A percentile compares a stretch with the other conserved stretches of the same genome.
These are phyloP conservation scores for Okapia johnstoni DNA, from an alignment of 2,113 vertebrate genomes.

Conservation along the genomic window DNA sequence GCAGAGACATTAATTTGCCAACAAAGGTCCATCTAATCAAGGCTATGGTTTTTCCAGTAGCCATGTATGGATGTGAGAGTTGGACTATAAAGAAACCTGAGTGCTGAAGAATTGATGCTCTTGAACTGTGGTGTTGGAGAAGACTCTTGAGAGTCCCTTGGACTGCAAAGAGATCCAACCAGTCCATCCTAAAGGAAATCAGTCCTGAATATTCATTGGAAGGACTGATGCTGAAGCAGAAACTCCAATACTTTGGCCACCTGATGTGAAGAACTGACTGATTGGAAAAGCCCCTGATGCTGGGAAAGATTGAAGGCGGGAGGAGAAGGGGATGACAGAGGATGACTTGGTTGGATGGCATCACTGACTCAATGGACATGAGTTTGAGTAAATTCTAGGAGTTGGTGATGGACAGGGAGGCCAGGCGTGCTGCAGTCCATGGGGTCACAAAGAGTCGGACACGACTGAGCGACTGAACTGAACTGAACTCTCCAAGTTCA, in stretches of 20 bases:
- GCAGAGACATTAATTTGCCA: not conserved
- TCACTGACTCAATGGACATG: not conserved
- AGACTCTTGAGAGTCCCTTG: not conserved
- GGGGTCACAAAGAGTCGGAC: not conserved
- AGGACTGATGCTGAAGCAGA: not conserved
- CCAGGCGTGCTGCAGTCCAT: not conserved
- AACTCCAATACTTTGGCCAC: not conserved
- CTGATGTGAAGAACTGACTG: not conserved
- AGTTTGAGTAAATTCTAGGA: not conserved
- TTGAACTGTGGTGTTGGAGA: not conserved
- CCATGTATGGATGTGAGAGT: not conserved
- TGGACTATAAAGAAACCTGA: not conserved
- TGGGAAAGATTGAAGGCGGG: not conserved
- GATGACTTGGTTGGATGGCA: not conserved
- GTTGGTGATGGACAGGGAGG: not conserved
- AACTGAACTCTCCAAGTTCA: not conserved
- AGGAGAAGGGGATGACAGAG: not conserved
- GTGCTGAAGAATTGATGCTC: accelerated
- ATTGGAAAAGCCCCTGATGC: not conserved
- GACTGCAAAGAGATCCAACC: not conserved
- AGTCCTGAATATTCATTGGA: not conserved
- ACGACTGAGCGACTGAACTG: not conserved
- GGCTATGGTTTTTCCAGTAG: not conserved
- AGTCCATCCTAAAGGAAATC: not conserved
- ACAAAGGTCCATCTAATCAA: not conserved